Percentiles rank a stretch among this genome's conserved stretches.
Evolutionary conservation across 2,888 invertebrate species (phyloP).

Genomic region (Pristionchus mayeri): DNA sequence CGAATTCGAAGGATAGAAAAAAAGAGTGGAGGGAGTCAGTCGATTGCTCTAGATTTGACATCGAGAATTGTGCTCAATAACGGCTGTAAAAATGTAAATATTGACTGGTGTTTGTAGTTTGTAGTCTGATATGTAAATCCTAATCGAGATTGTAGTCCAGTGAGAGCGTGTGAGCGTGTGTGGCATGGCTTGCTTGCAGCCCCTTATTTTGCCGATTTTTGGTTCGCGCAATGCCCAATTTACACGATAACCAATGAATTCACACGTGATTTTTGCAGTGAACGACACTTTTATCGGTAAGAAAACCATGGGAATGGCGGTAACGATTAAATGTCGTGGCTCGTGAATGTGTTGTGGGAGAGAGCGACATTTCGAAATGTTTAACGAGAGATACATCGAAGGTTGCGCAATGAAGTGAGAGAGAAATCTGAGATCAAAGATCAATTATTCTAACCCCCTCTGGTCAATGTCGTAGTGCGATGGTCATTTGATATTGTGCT

Average conservation of each 20-base stretch:
- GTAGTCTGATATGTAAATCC: neutral
- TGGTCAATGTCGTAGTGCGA: slow-evolving; percentile 2
- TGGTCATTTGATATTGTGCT: neutral
- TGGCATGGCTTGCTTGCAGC: neutral
- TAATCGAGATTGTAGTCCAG: neutral
- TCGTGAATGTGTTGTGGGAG: slow-evolving; percentile 27
- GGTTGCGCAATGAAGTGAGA: neutral
- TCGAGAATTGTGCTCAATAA: too few species aligned
- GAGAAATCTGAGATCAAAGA: neutral
- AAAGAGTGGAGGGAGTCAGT: too few species aligned
- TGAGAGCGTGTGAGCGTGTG: slow-evolving; percentile 5
- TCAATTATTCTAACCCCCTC: neutral
- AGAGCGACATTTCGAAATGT: neutral
- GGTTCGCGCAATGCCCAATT: neutral
- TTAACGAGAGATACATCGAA: neutral
- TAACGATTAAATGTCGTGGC: slow-evolving; percentile 52
- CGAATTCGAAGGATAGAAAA: too few species aligned
- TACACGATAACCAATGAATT: neutral
- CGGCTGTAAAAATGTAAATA: too few species aligned
- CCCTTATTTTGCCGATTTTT: neutral
- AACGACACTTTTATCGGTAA: slow-evolving; percentile 99
- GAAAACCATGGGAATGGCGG: slow-evolving; percentile 78
- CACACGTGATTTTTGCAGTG: slow-evolving; percentile 83
- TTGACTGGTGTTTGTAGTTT: slow-evolving; percentile 12
- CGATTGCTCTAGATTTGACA: too few species aligned